Evolutionary conservation across 1,140 invertebrate genomes (phyloP), one percentile per base, ranked within the genome.

Genomic region (Diorhabda sublineata): DNA sequence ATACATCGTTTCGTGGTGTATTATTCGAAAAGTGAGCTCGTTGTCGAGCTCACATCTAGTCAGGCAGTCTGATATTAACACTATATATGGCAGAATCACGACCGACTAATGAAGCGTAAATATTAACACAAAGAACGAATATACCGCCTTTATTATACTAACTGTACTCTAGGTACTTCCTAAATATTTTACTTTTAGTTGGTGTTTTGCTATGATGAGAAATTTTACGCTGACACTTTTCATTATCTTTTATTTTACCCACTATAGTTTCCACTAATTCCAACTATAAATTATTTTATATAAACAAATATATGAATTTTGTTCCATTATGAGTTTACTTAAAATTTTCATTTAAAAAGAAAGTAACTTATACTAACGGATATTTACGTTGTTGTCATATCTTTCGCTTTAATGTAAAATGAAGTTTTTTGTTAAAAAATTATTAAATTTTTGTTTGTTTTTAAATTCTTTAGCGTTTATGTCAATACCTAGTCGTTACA

Each of bases 1-100:
- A 78, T 76, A 75, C 74, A 76, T 78, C 76, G 76, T 78, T 76
- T 69, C 70, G 76, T 69, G 71, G 73, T 52, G 47, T 77, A 76
- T 78, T 78, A 78, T 78, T 77, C 77, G 77, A 77, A 78, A 76
- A 77, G 74, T 73, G 74, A 72, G 74, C 67, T 73, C 72, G 70
- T 72, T 74, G 58, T 52, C 5, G 42, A 61, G 58, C 64, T 60
- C 68, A 64, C 72, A 63, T 69, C 59, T 65, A 68, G 63, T 67
- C 61, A 71, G 67, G 64, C 64, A 65, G 67, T 69, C 72, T 67
- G 59, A 72, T 74, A 74, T 74, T 74, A 74, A 71, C 73, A 64
- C 73, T 72, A 70, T 72, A 72, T 72, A 72, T 72, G 73, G 59
- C 68, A 65, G 68, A 66, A 74, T 72, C 71, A 69, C 67, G 61